Percentiles rank a stretch among this genome's conserved stretches.
These are phyloP conservation scores for Diaphora mendica DNA, from an alignment of 2,888 invertebrate species.

Conservation along the genomic window DNA sequence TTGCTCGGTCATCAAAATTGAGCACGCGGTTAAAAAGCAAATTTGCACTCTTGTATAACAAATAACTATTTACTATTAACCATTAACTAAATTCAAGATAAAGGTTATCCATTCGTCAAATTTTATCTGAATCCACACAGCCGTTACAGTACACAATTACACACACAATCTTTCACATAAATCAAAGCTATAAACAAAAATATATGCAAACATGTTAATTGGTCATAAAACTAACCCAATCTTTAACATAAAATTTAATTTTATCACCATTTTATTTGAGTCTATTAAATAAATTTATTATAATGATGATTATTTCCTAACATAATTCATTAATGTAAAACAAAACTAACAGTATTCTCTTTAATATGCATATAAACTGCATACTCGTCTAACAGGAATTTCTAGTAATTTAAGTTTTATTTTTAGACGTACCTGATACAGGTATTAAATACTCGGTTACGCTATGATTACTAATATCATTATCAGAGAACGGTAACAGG, in stretches of 20 bases:
- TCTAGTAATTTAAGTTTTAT: background rate
- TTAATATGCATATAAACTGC: background rate
- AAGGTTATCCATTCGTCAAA: too few relatives aligned
- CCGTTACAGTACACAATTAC: background rate
- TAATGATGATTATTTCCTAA: background rate
- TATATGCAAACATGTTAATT: background rate
- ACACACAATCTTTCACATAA: background rate
- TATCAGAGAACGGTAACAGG: background rate
- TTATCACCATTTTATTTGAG: background rate
- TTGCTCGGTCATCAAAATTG: too few relatives aligned
- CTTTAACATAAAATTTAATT: background rate
- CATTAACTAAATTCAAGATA: too few relatives aligned
- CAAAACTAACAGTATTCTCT: background rate
- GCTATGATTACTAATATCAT: constrained; percentile 11
- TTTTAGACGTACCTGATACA: background rate
- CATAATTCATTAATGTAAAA: background rate
- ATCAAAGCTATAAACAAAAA: background rate
- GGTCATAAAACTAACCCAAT: background rate
- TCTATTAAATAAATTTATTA: background rate
- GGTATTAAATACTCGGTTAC: background rate
- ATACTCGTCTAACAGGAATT: background rate
- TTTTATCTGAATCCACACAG: too few relatives aligned
- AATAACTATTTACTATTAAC: too few relatives aligned
- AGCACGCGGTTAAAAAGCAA: too few relatives aligned
- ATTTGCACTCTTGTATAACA: too few relatives aligned